Evolutionary conservation across 92 coral and sea anemone genomes (phyloP), one percentile per base, ranked within the genome.

Genomic region (Zoanthus sansibaricus): DNA sequence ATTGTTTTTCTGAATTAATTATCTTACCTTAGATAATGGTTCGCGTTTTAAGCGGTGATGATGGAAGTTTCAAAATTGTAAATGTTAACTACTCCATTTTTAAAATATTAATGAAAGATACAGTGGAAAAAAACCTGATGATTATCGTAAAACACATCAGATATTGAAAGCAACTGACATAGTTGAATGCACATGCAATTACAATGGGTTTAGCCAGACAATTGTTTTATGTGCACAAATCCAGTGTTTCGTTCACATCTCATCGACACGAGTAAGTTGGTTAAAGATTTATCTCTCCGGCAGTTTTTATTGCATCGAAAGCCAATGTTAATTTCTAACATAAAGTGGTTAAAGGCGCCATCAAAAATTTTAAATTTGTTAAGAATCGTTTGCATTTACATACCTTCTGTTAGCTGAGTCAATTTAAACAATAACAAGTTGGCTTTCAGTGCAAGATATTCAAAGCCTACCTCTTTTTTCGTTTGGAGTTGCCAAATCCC

Each of bases 391-490:
- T 21, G 7, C 8, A 62, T 62, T 18, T 16, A 62, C 25, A 16
- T 62, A 62, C 7, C 46, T 20, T 31, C 30, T 69, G 74, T 25
- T 69, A 11, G 30, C 46, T 12, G 7, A 16, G 7, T 17, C 1
- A n/a, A 7, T 18, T 62, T 49, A 11, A 3, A 11, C 30, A 62
- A 62, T 20, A n/a, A 9, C 30, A 62, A 62, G 30, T 6, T 30
- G 45, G 17, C 14, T 14, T 69, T 12, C 3, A 69, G 46, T 8
- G 31, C 4, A 30, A 25, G 10, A 4, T 17, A 1, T 9, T 69
- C 7, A 42, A 44, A 16, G 14, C 67, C 5, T n/a, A 68, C 85
- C 85, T 80, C 61, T 37, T 64, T 58, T 20, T 37, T 73, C n/a
- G 16, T 32, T 4, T 6, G 33, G 18, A 25, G 44, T 17, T 18